Evolutionary conservation across 2,888 invertebrate species (phyloP).

Genomic region (Agonopterix subpropinquella): DNA sequence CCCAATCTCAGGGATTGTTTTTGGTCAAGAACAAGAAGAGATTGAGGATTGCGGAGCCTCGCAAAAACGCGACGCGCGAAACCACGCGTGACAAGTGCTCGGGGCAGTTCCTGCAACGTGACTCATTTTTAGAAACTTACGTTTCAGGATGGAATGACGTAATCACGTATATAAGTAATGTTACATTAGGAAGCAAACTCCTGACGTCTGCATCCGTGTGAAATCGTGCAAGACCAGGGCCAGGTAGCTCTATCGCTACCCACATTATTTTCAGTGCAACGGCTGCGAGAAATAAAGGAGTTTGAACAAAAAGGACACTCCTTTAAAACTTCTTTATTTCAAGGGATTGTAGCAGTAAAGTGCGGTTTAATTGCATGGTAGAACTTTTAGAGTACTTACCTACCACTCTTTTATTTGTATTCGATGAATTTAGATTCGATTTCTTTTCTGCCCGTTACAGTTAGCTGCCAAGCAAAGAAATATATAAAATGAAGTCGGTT

Average conservation of each 20-base stretch:
- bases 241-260: slow-evolving; percentile 42
- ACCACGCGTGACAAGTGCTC: no score
- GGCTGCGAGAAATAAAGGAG: slow-evolving; percentile 48
- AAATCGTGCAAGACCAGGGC: slow-evolving; percentile 37
- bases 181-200: no score
- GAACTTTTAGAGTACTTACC: slow-evolving; percentile 43
- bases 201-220: slow-evolving; percentile 22
- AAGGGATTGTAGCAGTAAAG: slow-evolving; percentile 66
- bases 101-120: no score
- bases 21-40: no score
- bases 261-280: slow-evolving; percentile 51
- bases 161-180: no score
- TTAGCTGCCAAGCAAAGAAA: slow-evolving; percentile 21
- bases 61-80: no score
- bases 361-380: slow-evolving; percentile 68
- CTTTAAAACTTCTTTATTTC: slow-evolving; percentile 67
- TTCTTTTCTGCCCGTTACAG: slow-evolving; percentile 28
- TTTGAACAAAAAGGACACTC: slow-evolving; percentile 56
- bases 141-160: no score
- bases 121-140: no score
- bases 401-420: slow-evolving; percentile 48
- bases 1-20: no score
- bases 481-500: no score
- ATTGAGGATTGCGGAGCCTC: no score
- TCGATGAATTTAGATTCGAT: slow-evolving; percentile 59